Percentiles rank a stretch among this genome's conserved stretches.
These are phyloP conservation scores for Ypsolopha sequella DNA, from an alignment of 2,888 invertebrate genomes.

Conservation along the genomic window DNA sequence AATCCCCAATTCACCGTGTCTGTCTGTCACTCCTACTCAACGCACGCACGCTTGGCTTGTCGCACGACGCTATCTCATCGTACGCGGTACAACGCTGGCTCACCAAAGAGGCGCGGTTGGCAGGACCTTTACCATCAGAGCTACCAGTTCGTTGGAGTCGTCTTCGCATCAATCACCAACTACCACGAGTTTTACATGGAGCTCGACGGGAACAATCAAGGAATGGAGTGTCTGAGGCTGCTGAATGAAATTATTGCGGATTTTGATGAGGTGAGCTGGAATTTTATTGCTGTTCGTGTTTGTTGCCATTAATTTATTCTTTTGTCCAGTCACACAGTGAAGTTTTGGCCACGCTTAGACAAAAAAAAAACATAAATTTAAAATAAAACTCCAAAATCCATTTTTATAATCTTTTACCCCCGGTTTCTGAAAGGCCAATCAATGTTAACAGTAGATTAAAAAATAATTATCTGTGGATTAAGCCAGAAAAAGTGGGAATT, in stretches of 20 bases:
- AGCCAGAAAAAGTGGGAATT: no score
- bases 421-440: no score
- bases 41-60: slow-evolving; percentile 2
- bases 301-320: neutral
- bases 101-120: slow-evolving; percentile 15
- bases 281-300: neutral
- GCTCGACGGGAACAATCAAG: slow-evolving; percentile 92
- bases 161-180: slow-evolving; percentile 94
- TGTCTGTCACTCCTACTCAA: slow-evolving; percentile 1
- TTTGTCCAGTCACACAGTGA: neutral
- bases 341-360: no score
- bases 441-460: no score
- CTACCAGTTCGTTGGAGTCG: slow-evolving; percentile 90
- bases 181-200: slow-evolving; percentile 96
- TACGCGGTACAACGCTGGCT: neutral
- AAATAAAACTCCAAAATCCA: no score
- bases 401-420: no score
- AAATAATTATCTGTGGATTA: no score
- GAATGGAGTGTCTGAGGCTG: slow-evolving; percentile 88
- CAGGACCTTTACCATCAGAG: slow-evolving; percentile 93
- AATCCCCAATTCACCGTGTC: neutral
- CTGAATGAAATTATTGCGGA: slow-evolving; percentile 94
- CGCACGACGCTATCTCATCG: slow-evolving; percentile 1
- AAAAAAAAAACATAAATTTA: no score
- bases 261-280: slow-evolving; percentile 80